phyloP scores from a whole-genome alignment of 2,797 vertebrate species.

The Otus scops region DNA sequence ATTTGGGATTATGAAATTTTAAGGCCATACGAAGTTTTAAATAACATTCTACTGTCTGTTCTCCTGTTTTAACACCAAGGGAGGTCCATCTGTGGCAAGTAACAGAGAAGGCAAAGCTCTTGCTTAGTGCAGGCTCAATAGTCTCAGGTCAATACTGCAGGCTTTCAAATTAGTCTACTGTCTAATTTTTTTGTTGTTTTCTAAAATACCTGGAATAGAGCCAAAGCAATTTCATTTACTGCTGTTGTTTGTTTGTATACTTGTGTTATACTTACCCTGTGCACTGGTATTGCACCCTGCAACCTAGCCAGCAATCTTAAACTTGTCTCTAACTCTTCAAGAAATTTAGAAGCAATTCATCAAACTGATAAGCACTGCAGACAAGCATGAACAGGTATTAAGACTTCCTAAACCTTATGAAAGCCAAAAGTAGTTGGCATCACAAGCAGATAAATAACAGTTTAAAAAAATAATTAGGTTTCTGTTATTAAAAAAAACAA shows the following conservation, averaged over 20 bases:
- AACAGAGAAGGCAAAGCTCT: neutral
- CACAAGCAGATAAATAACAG: neutral
- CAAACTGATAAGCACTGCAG: neutral
- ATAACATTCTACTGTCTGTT: neutral
- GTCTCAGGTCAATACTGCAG: neutral
- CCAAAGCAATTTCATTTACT: neutral
- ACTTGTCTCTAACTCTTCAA: neutral
- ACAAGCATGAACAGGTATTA: neutral
- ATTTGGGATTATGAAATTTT: neutral
- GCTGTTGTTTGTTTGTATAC: neutral
- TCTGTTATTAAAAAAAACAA: neutral
- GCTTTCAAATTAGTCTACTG: neutral
- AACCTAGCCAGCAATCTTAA: neutral
- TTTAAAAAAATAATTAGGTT: neutral
- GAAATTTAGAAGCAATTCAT: neutral
- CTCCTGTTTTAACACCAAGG: neutral
- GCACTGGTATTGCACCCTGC: neutral
- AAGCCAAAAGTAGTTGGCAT: neutral
- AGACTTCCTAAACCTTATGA: neutral
- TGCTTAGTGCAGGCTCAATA: neutral
- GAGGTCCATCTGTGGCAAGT: neutral
- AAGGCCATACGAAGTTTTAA: neutral
- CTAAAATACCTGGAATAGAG: neutral
- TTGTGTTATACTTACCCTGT: neutral
- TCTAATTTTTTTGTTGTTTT: neutral